These are phyloP conservation scores for Dasyprocta punctata DNA, from an alignment of 2,113 vertebrate species.

Conservation along the genomic window DNA sequence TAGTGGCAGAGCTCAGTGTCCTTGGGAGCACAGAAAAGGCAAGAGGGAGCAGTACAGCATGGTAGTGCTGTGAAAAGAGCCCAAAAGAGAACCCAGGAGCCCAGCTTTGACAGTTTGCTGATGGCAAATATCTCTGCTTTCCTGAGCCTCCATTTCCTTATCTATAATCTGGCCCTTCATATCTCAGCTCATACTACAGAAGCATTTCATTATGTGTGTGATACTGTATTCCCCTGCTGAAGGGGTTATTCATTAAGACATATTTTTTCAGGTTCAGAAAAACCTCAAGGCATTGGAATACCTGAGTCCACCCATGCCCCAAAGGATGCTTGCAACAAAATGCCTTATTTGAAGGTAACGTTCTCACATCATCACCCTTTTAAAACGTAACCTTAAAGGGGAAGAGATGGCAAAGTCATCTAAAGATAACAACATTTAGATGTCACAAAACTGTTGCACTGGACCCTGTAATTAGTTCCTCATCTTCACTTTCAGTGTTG, in stretches of 20 bases:
- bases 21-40: not conserved
- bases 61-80: not conserved
- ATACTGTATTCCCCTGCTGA: not conserved
- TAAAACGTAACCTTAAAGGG: conserved; percentile 53
- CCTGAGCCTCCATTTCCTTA: not conserved
- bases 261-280: conserved; percentile 34
- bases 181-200: not conserved
- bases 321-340: conserved; percentile 1
- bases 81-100: not conserved
- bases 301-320: not conserved
- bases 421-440: conserved; percentile 66
- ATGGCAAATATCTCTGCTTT: conserved; percentile 5
- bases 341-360: conserved; percentile 43
- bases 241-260: not conserved
- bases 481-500: conserved; percentile 50
- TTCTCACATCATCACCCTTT: not conserved
- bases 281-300: not conserved
- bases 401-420: conserved; percentile 65
- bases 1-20: not conserved
- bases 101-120: not conserved
- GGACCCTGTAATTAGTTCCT: conserved; percentile 70
- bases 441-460: conserved; percentile 59
- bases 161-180: not conserved
- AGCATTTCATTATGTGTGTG: not conserved
- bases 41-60: not conserved